Conservation (phyloP, 2,888 invertebrate species). For the Theretra japonica region DNA sequence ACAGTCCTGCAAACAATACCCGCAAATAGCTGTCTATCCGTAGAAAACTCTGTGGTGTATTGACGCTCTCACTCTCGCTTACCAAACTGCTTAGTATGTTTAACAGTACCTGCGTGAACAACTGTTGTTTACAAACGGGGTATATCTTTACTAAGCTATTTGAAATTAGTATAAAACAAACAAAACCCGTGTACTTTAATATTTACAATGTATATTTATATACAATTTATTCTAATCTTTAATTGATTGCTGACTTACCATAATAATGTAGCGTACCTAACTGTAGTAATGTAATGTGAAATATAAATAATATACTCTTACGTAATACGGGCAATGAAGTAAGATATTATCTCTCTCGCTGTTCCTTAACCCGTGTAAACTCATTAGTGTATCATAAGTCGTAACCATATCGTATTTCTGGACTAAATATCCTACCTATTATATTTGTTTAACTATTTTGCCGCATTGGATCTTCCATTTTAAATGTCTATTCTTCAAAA, state of each 20-base stretch:
- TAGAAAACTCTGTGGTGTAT: conserved; percentile 63
- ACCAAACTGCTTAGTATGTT: conserved; percentile 22
- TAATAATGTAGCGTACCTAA: conserved; percentile 3
- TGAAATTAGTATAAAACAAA: background rate
- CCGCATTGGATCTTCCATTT: background rate
- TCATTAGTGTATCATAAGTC: background rate
- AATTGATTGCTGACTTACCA: background rate
- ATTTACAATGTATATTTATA: background rate
- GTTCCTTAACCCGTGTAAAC: background rate
- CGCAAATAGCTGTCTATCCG: conserved; percentile 56
- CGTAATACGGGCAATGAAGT: background rate
- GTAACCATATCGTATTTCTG: background rate
- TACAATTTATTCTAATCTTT: background rate
- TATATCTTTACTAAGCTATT: conserved; percentile 14
- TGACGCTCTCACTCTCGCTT: conserved; percentile 70
- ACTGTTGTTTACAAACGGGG: background rate
- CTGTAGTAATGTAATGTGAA: background rate
- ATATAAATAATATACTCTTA: background rate
- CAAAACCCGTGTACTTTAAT: conserved; percentile 1
- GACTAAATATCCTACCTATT: no score
- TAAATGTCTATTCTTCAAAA: no score
- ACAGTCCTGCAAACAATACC: conserved; percentile 28
- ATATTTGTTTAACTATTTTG: no score
- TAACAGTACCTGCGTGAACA: background rate
- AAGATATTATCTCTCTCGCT: background rate